phyloP scores from a whole-genome alignment of 1,140 invertebrate species.

The Leptinotarsa lineolata region DNA sequence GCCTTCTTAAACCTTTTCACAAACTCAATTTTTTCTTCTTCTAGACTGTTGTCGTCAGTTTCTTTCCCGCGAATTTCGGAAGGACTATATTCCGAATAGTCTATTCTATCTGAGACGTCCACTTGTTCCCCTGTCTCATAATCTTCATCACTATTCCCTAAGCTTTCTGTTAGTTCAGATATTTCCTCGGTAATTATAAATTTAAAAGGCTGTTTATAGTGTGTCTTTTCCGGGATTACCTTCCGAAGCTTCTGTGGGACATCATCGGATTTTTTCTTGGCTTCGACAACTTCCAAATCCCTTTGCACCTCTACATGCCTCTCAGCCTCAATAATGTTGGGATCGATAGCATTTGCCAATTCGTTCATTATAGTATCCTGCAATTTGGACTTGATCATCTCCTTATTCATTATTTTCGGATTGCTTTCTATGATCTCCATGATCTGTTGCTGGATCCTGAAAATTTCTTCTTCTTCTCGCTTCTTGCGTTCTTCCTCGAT shows the following conservation, averaged over 20 bases:
- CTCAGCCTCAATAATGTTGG: background rate
- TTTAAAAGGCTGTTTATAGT: background rate
- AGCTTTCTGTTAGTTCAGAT: conserved; percentile 5
- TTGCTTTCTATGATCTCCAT: conserved; percentile 50
- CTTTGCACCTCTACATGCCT: background rate
- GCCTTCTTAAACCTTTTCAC: conserved; percentile 45
- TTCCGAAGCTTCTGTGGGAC: background rate
- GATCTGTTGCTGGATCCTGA: conserved; percentile 46
- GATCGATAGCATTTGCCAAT: conserved; percentile 43
- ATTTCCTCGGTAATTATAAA: background rate
- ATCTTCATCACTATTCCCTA: conserved; percentile 19
- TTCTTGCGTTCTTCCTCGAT: conserved; percentile 42
- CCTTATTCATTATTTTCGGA: conserved; percentile 53
- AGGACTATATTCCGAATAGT: background rate
- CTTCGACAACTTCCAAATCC: background rate
- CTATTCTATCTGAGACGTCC: background rate
- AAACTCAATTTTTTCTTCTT: conserved; percentile 39
- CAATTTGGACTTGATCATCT: conserved; percentile 45
- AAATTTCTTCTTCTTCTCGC: conserved; percentile 49
- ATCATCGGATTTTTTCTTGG: background rate
- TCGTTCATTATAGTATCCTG: conserved; percentile 47
- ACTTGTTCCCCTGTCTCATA: conserved; percentile 11
- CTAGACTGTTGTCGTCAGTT: conserved; percentile 23
- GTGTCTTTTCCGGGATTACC: background rate
- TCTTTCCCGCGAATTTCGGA: background rate